phyloP scores from a whole-genome alignment of 2,888 invertebrate genomes.

The Leucoma salicis region DNA sequence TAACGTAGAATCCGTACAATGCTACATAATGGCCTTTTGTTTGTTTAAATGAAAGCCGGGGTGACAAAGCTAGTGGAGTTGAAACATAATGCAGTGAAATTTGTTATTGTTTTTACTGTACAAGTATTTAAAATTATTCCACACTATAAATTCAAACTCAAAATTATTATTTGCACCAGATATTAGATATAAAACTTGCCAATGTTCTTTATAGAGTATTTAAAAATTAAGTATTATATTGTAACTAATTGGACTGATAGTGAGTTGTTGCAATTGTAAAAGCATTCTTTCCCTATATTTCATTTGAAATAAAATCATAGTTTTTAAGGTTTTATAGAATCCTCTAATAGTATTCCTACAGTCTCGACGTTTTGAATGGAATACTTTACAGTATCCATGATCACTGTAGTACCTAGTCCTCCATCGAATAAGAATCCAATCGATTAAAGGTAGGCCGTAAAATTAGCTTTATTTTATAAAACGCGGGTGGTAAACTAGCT shows the following conservation, averaged over 20 bases:
- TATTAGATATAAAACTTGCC: conserved; percentile 19
- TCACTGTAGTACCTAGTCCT: neutral
- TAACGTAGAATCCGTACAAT: no score
- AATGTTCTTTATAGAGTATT: conserved; percentile 30
- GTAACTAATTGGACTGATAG: conserved; percentile 53
- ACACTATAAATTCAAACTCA: neutral
- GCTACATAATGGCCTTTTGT: no score
- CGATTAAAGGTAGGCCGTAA: neutral
- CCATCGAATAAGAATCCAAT: neutral
- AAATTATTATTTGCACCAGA: neutral
- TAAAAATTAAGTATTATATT: conserved; percentile 48
- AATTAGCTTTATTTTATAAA: neutral
- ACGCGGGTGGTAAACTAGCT: neutral
- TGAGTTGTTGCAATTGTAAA: conserved; percentile 15
- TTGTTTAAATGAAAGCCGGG: no score
- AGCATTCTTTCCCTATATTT: conserved; percentile 7
- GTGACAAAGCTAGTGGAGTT: no score
- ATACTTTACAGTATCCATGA: no score
- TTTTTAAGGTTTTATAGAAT: no score
- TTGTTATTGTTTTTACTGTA: neutral
- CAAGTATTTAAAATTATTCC: neutral
- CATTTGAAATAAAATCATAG: conserved; percentile 1
- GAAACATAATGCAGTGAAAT: no score
- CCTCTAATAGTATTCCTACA: no score
- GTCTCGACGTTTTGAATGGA: no score